Evolutionary conservation across 2,797 vertebrate species (phyloP), one percentile per base, ranked within the genome.

Genomic region (Gymnoscopelus braueri): DNA sequence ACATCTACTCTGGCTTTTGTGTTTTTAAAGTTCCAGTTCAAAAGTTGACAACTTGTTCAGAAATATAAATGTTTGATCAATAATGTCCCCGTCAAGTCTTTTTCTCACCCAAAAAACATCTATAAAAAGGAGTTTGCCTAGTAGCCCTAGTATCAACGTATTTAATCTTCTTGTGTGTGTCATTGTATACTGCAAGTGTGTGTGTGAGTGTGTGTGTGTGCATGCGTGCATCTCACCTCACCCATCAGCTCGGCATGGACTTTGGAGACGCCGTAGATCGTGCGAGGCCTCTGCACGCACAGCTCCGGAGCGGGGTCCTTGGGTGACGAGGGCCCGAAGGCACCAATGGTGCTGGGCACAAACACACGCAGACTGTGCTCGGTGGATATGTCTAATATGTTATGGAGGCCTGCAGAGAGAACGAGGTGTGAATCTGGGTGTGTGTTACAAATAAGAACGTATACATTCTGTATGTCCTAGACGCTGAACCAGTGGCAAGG

Each of bases 261-360:
- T 60, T 23, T 29, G 78, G 98, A 99, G 77, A 99, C 97, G 0
- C 98, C 98, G 0, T 99, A 99, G 89, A 99, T 99, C 5, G 98
- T 99, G 60, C 96, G 95, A 11, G 98, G 98, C 71, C 98, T 95
- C 92, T 99, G 98, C 60, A 98, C 87, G 65, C 98, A 98, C 50
- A 99, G 88, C 71, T 99, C 97, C 0, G 97, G 98, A 1, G 98
- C 95, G 0, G 95, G 97, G 84, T 98, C 94, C 65, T 96, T 95
- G 14, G 98, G 98, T 0, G 98, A 98, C 9, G 95, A 96, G 47
- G 97, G 96, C 3, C 98, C 98, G 6, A 99, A 99, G 51, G 97
- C 98, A 0, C 97, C 98, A 0, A 99, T 99, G 2, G 97, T 99
- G 92, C 98, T 99, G 32, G 98, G 98, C 71, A 99, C 96, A 52